These are phyloP conservation scores for Zaprionus taronus DNA, from an alignment of 1,140 invertebrate genomes.

Conservation along the genomic window DNA sequence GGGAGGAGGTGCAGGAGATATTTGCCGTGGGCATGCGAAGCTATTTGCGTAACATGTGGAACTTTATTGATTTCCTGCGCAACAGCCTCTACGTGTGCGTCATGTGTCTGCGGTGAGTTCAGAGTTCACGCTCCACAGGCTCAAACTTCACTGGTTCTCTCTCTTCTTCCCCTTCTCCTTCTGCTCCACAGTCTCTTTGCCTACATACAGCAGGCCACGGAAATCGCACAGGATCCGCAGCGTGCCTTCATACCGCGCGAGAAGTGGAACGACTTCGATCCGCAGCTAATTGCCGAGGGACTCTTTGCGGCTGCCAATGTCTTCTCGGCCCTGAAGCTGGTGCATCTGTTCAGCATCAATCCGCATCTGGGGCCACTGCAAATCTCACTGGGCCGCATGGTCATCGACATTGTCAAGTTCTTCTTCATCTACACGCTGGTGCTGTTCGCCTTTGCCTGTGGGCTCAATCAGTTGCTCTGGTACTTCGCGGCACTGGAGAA, in stretches of 20 bases:
- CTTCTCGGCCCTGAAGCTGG: constrained; percentile 92
- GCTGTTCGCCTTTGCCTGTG: constrained; percentile 93
- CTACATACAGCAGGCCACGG: constrained; percentile 89
- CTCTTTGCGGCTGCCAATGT: constrained; percentile 98
- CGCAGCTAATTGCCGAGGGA: constrained; percentile 96
- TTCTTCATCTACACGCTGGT: constrained; percentile 94
- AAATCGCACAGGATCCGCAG: constrained; percentile 88
- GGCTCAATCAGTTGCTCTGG: constrained; percentile 94
- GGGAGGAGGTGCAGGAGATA: constrained; percentile 95
- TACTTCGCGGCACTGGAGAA: constrained; percentile 94
- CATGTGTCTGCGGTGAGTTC: constrained; percentile 87
- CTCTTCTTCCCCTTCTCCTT: too few relatives aligned
- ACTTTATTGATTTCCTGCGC: constrained; percentile 96
- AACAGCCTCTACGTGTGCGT: constrained; percentile 94
- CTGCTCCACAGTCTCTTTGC: constrained; percentile 86
- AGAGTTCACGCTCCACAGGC: background rate
- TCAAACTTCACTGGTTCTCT: background rate
- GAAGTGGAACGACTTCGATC: constrained; percentile 96
- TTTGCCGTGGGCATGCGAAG: constrained; percentile 92
- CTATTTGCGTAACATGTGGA: constrained; percentile 97
- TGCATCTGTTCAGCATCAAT: constrained; percentile 96
- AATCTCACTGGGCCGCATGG: constrained; percentile 93
- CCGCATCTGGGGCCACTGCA: constrained; percentile 94
- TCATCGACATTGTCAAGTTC: constrained; percentile 95
- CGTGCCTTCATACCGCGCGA: constrained; percentile 91